Evolutionary conservation across 2,888 invertebrate genomes (phyloP), one percentile per base, ranked within the genome.

Genomic region (Papilio gigon): DNA sequence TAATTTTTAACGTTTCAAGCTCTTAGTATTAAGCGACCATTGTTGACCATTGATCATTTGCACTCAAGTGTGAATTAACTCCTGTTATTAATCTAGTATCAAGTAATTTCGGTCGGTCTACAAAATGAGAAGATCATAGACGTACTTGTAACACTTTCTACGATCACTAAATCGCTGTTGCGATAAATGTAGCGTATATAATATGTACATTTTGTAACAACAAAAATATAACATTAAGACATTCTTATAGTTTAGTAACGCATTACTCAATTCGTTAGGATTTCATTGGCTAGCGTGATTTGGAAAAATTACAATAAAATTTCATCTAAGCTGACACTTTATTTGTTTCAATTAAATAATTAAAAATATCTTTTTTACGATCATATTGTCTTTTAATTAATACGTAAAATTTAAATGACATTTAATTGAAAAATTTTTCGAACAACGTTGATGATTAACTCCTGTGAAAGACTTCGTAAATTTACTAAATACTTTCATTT

Each of bases 171-270:
- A 53, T 67, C 20, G 27, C 42, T 62, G 22, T 62, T 67, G 56
- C 62, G 44, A 68, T 68, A 59, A 44, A 33, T 67, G 62, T 62
- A 56, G 40, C 60, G 50, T 67, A 47, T 14, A 59, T 59, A 68
- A 59, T 27, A 44, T 44, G 44, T 44, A 56, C 37, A 68, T 64
- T 64, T 68, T 59, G 68, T 56, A 58, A 67, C 12, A 47, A 42
- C 47, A 30, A 27, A 67, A 14, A 11, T 37, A 56, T 42, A 12
- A 60, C 22, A 25, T 40, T 59, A 56, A 47, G 62, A 63, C 42
- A 20, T 65, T 65, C 53, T 64, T 9, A 25, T 53, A 35, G 35
- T 67, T 67, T 30, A 60, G 67, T 62, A 66, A 66, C 40, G 4
- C 37, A 27, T 64, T 68, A 37, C 58, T 47, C 42, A 56, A 68